phyloP scores from a whole-genome alignment of 2,888 invertebrate species.

The Drosophila nigricruria region DNA sequence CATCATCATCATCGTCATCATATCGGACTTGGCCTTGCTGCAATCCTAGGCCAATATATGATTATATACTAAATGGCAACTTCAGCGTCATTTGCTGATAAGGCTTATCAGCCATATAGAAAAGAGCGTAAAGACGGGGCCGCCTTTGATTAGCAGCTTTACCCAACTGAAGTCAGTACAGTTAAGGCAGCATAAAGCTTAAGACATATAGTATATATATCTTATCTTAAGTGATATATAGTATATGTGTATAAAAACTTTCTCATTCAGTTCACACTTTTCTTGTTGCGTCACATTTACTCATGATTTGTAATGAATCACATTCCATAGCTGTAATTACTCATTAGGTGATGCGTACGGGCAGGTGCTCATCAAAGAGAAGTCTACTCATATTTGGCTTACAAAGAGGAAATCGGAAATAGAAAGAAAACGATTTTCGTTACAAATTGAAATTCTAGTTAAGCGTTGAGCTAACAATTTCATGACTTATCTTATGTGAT shows the following conservation, averaged over 20 bases:
- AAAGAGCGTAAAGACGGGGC: background rate
- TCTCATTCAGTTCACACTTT: background rate
- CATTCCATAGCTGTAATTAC: constrained; percentile 3
- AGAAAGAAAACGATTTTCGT: background rate
- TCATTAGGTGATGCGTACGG: background rate
- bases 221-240: background rate
- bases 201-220: too few relatives aligned
- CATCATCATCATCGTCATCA: constrained; percentile 25
- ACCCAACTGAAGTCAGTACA: background rate
- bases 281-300: constrained; percentile 1
- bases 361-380: background rate
- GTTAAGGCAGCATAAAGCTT: background rate
- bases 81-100: constrained; percentile 44
- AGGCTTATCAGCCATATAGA: constrained; percentile 25
- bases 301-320: constrained; percentile 21
- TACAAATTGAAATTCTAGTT: background rate
- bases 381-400: background rate
- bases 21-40: constrained; percentile 5
- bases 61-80: background rate
- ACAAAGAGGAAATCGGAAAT: background rate
- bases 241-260: background rate
- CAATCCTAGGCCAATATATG: constrained; percentile 23
- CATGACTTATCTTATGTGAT: background rate
- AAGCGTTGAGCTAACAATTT: background rate
- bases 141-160: constrained; percentile 9